These are phyloP conservation scores for Phaetusa simplex DNA, from an alignment of 2,113 vertebrate genomes.

Conservation along the genomic window DNA sequence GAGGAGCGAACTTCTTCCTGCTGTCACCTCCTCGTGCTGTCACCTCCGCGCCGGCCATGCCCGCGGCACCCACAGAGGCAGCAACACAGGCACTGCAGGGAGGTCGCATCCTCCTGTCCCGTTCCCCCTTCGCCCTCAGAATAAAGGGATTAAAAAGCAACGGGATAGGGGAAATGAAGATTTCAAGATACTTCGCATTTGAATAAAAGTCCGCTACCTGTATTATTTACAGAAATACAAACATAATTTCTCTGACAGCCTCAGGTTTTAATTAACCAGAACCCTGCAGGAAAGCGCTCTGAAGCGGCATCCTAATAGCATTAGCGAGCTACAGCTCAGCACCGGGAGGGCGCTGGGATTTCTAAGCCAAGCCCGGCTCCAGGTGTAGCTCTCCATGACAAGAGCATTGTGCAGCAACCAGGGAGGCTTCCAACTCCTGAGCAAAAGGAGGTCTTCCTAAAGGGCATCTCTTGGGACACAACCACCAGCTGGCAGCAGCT, in stretches of 20 bases:
- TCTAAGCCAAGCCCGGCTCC: background rate
- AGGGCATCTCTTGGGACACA: background rate
- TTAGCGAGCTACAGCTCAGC: background rate
- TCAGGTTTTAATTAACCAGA: background rate
- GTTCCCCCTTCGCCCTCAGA: background rate
- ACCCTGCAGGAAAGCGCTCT: background rate
- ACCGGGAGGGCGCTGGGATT: background rate
- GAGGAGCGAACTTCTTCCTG: background rate
- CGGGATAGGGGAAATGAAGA: background rate
- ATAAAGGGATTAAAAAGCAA: background rate
- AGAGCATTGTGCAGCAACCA: background rate
- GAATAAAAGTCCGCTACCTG: background rate
- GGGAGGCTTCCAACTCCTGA: background rate
- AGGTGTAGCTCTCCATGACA: background rate
- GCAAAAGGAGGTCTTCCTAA: background rate
- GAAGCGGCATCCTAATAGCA: background rate
- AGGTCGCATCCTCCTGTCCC: background rate
- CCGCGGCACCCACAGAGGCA: fast-evolving
- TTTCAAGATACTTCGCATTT: background rate
- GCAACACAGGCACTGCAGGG: background rate
- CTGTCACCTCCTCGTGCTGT: background rate
- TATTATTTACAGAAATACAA: background rate
- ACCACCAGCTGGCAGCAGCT: background rate
- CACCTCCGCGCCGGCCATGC: background rate
- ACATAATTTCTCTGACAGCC: background rate